Percentiles rank a stretch among this genome's conserved stretches.
phyloP scores from a whole-genome alignment of 2,113 vertebrate genomes.

The Eulacestoma nigropectus region DNA sequence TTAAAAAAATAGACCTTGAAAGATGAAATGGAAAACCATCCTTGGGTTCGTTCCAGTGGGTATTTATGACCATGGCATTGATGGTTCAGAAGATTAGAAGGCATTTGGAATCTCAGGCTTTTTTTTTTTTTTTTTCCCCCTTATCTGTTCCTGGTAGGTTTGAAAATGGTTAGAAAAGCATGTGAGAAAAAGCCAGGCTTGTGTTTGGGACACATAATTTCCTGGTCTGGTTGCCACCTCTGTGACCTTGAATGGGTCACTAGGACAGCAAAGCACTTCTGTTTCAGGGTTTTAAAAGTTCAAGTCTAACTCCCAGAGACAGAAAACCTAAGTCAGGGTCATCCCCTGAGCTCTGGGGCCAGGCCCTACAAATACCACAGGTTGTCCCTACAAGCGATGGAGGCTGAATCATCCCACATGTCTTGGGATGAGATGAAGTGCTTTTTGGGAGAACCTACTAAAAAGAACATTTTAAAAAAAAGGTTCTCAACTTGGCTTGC shows the following conservation, averaged over 20 bases:
- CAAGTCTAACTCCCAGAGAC: background rate
- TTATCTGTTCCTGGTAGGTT: background rate
- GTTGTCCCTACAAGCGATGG: background rate
- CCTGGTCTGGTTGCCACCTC: background rate
- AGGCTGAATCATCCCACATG: background rate
- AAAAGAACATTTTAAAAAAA: background rate
- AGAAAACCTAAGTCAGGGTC: background rate
- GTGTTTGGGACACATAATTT: background rate
- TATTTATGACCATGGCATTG: background rate
- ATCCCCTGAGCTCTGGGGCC: background rate
- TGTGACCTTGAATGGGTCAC: background rate
- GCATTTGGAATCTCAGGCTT: background rate
- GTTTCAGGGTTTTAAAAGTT: background rate
- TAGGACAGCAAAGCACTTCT: background rate
- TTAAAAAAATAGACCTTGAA: background rate
- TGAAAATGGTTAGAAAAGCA: background rate
- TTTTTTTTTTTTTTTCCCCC: background rate
- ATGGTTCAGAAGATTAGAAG: conserved; percentile 1
- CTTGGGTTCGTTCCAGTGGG: background rate
- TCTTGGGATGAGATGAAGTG: background rate
- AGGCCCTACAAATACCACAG: background rate
- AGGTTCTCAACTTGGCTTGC: background rate
- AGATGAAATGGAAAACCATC: background rate
- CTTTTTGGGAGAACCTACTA: background rate
- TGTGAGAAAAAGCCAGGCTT: background rate